Evolutionary conservation across 2,113 vertebrate species (phyloP).

Genomic region (Oxyruncus cristatus): DNA sequence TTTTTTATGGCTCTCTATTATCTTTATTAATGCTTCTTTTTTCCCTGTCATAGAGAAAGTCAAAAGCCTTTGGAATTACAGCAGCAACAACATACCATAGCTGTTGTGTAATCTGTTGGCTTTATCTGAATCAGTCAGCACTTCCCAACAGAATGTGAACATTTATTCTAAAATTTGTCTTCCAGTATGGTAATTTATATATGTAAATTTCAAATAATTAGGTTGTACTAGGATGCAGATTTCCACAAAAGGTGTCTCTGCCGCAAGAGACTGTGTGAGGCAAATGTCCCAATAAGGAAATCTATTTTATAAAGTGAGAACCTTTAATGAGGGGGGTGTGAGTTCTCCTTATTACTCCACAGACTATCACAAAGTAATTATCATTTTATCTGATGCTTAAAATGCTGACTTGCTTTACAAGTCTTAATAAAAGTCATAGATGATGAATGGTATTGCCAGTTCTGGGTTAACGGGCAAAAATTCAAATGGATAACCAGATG

Average conservation of each 20-base stretch:
- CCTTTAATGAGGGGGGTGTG: neutral
- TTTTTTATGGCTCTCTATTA: slow-evolving; percentile 21
- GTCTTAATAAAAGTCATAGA: neutral
- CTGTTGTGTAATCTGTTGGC: slow-evolving; percentile 61
- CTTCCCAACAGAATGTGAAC: slow-evolving; percentile 48
- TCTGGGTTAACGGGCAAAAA: neutral
- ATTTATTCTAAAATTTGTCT: slow-evolving; percentile 15
- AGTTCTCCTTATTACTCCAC: neutral
- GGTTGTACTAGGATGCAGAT: neutral
- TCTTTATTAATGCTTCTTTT: slow-evolving; percentile 47
- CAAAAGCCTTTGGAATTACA: slow-evolving; percentile 51
- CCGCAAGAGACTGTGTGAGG: neutral
- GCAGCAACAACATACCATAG: slow-evolving; percentile 64
- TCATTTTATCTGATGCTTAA: slow-evolving; percentile 6
- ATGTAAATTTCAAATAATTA: neutral
- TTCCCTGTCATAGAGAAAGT: neutral
- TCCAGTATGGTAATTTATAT: neutral
- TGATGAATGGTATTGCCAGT: neutral
- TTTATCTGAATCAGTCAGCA: slow-evolving; percentile 71
- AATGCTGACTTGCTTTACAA: slow-evolving; percentile 31
- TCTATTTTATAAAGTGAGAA: neutral
- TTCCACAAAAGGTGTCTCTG: neutral
- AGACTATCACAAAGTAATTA: neutral
- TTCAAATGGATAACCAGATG: neutral
- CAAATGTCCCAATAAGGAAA: neutral